Percentiles rank a stretch among this genome's conserved stretches.
phyloP scores from a whole-genome alignment of 2,113 vertebrate species.

The Daubentonia madagascariensis region DNA sequence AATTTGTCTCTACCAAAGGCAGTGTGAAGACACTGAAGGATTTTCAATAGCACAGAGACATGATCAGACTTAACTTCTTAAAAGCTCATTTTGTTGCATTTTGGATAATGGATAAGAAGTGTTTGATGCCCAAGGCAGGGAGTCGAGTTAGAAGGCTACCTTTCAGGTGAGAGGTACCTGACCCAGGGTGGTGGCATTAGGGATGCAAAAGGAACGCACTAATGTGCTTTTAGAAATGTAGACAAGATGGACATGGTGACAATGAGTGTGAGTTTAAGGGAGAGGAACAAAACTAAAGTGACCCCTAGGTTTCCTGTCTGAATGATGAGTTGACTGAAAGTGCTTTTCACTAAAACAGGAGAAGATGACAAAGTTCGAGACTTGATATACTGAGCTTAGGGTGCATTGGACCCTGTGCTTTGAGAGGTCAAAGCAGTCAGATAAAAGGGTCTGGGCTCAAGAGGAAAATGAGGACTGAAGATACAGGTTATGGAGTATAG shows the following conservation, averaged over 20 bases:
- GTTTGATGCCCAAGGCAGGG: neutral
- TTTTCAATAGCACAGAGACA: neutral
- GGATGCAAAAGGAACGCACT: neutral
- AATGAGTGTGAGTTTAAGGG: neutral
- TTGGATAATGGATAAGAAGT: neutral
- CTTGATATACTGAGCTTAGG: neutral
- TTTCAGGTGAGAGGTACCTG: neutral
- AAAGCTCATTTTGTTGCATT: neutral
- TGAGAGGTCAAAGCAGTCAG: neutral
- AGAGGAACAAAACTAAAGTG: neutral
- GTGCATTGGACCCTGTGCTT: neutral
- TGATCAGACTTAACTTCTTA: neutral
- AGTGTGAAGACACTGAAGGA: neutral
- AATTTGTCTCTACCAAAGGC: neutral
- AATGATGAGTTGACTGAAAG: neutral
- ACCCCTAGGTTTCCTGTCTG: neutral
- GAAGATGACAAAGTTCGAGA: neutral
- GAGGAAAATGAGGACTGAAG: neutral
- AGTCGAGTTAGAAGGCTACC: neutral
- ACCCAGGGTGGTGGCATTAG: neutral
- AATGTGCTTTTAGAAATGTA: neutral
- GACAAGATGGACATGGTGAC: neutral
- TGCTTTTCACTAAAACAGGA: neutral
- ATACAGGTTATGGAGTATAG: neutral
- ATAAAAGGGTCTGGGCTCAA: neutral